Conservation (phyloP, 1,140 invertebrate species). For the Drosophila albomicans region DNA sequence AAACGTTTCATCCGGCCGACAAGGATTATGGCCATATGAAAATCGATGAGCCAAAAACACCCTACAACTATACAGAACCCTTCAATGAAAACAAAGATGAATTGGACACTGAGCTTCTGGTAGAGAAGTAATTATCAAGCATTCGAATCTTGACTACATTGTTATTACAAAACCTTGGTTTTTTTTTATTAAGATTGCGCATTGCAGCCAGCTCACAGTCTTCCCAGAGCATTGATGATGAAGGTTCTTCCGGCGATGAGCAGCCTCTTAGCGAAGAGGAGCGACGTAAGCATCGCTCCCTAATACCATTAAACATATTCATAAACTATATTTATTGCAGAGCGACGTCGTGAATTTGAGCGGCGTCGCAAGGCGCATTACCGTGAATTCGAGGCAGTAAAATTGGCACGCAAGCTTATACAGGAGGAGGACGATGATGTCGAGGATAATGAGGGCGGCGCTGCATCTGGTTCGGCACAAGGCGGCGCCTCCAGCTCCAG, state of each 20-base stretch:
- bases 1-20: constrained; percentile 98
- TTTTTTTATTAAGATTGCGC: constrained; percentile 77
- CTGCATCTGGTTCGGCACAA: constrained; percentile 44
- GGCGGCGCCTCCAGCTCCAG: constrained; percentile 48
- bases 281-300: constrained; percentile 79
- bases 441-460: constrained; percentile 86
- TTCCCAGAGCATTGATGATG: constrained; percentile 87
- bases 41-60: constrained; percentile 99
- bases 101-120: constrained; percentile 91
- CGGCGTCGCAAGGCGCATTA: constrained; percentile 98
- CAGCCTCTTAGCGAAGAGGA: constrained; percentile 88
- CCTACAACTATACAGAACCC: constrained; percentile 93
- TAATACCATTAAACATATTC: too few relatives aligned
- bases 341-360: constrained; percentile 92
- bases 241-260: constrained; percentile 87
- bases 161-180: neutral
- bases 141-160: neutral
- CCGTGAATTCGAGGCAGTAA: constrained; percentile 97
- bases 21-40: constrained; percentile 99
- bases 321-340: constrained; percentile 83
- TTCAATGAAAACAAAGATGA: constrained; percentile 90
- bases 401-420: constrained; percentile 94
- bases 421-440: constrained; percentile 95
- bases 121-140: constrained; percentile 87
- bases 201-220: constrained; percentile 84